Conservation (phyloP, 2,888 invertebrate species). For the Pollenia angustigena region DNA sequence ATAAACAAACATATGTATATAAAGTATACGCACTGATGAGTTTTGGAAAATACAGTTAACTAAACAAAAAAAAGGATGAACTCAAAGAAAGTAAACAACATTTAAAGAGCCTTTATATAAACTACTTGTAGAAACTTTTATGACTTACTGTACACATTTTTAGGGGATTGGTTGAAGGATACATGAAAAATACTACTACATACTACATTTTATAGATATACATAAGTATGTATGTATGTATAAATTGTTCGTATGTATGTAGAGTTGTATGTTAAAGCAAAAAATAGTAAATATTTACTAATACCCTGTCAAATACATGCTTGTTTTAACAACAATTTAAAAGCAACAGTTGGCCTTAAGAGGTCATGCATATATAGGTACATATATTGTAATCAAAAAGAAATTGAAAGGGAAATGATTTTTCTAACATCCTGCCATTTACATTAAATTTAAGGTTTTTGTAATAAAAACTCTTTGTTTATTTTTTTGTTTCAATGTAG, state of each 20-base stretch:
- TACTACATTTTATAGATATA: background rate
- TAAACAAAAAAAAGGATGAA: background rate
- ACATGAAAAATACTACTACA: no score
- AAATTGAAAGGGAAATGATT: constrained; percentile 58
- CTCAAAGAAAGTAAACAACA: background rate
- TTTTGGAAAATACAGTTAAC: background rate
- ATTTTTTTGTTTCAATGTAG: constrained; percentile 22
- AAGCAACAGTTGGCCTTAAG: constrained; percentile 68
- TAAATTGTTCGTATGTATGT: background rate
- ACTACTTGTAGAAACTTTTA: no score
- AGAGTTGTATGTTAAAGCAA: background rate
- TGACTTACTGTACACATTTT: no score
- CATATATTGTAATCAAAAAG: background rate
- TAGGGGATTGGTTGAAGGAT: no score
- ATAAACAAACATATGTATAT: no score
- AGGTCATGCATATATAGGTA: no score
- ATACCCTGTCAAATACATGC: background rate
- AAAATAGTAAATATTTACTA: no score
- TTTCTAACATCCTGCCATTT: constrained; percentile 17
- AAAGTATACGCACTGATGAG: constrained; percentile 7
- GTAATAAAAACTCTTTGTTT: constrained; percentile 9
- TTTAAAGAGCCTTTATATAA: background rate
- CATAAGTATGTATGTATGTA: constrained; percentile 29
- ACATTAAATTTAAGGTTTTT: background rate
- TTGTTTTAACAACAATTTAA: constrained; percentile 2